phyloP scores from a whole-genome alignment of 1,140 invertebrate species.

The Ephestia elutella region DNA sequence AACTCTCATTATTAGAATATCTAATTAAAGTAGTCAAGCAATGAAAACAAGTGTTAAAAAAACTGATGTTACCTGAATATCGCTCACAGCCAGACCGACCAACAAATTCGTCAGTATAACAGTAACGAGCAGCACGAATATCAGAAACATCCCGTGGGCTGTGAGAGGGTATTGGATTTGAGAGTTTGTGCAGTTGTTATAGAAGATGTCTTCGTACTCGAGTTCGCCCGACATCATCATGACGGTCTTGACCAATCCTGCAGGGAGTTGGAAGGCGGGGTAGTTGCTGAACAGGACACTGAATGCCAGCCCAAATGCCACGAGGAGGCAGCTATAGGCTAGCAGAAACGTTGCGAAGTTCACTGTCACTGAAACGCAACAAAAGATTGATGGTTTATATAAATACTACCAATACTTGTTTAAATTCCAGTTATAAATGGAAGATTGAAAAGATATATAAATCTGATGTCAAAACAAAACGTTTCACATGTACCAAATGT shows the following conservation, averaged over 20 bases:
- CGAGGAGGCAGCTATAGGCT: constrained; percentile 85
- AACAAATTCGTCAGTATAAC: constrained; percentile 90
- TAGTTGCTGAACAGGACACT: constrained; percentile 86
- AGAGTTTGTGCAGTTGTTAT: constrained; percentile 71
- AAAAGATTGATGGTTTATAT: too few species aligned
- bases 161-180: constrained; percentile 79
- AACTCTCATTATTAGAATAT: too few species aligned
- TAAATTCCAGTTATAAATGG: not conserved
- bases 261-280: constrained; percentile 78
- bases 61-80: constrained; percentile 76
- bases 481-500: not conserved
- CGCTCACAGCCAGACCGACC: constrained; percentile 88
- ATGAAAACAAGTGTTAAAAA: too few species aligned
- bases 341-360: constrained; percentile 89
- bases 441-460: not conserved
- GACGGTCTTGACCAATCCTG: constrained; percentile 83
- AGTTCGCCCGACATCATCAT: constrained; percentile 93
- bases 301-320: constrained; percentile 86
- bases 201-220: constrained; percentile 90
- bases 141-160: constrained; percentile 83
- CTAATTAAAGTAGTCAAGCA: too few species aligned
- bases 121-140: constrained; percentile 87
- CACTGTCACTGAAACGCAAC: constrained; percentile 80
- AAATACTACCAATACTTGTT: not conserved
- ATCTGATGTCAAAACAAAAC: not conserved